A percentile compares a stretch with the other conserved stretches of the same genome.
Evolutionary conservation across 2,113 vertebrate genomes (phyloP).

Genomic region (Xenopus laevis): DNA sequence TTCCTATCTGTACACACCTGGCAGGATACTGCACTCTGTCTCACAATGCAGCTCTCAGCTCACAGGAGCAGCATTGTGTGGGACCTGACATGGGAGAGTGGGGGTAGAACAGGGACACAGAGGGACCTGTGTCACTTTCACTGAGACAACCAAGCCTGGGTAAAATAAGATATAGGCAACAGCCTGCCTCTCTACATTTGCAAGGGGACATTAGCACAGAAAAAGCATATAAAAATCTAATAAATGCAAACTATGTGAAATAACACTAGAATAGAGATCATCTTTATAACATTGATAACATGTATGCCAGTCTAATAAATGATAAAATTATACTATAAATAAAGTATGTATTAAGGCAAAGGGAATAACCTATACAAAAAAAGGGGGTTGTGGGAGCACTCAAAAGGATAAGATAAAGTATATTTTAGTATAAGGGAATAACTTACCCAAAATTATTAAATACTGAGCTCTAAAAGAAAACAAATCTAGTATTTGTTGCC

Average conservation of each 20-base stretch:
- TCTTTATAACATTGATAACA: too few relatives aligned
- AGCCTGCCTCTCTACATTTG: background rate
- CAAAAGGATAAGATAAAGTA: too few relatives aligned
- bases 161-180: background rate
- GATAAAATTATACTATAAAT: too few relatives aligned
- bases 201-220: background rate
- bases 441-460: too few relatives aligned
- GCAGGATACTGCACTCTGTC: slow-evolving; percentile 24
- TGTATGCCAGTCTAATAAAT: too few relatives aligned
- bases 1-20: slow-evolving; percentile 41
- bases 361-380: too few relatives aligned
- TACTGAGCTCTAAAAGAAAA: background rate
- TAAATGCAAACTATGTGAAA: too few relatives aligned
- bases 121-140: slow-evolving; percentile 19
- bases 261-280: too few relatives aligned
- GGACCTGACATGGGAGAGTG: slow-evolving; percentile 28
- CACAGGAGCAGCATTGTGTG: slow-evolving; percentile 42
- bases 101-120: slow-evolving; percentile 22
- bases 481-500: slow-evolving; percentile 9
- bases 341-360: too few relatives aligned
- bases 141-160: slow-evolving; percentile 13
- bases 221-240: background rate
- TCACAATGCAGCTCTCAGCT: slow-evolving; percentile 34
- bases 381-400: too few relatives aligned
- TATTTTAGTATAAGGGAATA: too few relatives aligned